Conservation (phyloP, 2,797 vertebrate genomes). For the Tenualosa ilisha region DNA sequence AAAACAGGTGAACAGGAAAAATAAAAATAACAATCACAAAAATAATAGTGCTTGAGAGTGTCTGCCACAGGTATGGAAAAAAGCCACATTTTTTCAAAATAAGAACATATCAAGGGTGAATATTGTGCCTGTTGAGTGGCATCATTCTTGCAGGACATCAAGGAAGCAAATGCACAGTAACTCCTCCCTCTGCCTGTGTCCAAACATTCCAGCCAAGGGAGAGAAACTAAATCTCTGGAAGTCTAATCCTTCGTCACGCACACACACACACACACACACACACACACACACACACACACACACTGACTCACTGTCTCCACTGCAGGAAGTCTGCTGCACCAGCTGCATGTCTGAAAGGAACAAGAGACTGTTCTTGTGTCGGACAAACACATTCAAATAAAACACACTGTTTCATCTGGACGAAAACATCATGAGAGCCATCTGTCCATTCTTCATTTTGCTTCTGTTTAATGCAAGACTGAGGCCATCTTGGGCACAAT, state of each 20-base stretch:
- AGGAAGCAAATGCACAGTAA: not conserved
- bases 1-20: too few relatives aligned
- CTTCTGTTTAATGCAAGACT: conserved; percentile 71
- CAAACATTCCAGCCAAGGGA: conserved; percentile 79
- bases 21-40: too few relatives aligned
- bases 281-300: not conserved
- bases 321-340: not conserved
- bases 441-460: conserved; percentile 71
- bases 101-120: too few relatives aligned
- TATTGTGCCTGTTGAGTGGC: not conserved
- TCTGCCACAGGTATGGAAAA: too few relatives aligned
- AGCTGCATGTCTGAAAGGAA: conserved; percentile 23
- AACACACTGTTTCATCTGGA: conserved; percentile 29
- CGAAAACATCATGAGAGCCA: conserved; percentile 66
- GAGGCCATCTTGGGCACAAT: conserved; percentile 69
- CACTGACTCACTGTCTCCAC: conserved; percentile 17
- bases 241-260: conserved; percentile 48
- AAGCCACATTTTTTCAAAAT: too few relatives aligned
- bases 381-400: conserved; percentile 41
- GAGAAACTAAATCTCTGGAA: conserved; percentile 63
- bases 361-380: conserved; percentile 42
- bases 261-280: conserved; percentile 1
- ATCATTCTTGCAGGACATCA: not conserved
- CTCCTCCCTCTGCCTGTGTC: conserved; percentile 78
- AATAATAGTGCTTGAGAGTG: too few relatives aligned